Percentiles rank a stretch among this genome's conserved stretches.
These are phyloP conservation scores for Acestrorhynchus altus DNA, from an alignment of 2,797 vertebrate genomes.

Conservation along the genomic window DNA sequence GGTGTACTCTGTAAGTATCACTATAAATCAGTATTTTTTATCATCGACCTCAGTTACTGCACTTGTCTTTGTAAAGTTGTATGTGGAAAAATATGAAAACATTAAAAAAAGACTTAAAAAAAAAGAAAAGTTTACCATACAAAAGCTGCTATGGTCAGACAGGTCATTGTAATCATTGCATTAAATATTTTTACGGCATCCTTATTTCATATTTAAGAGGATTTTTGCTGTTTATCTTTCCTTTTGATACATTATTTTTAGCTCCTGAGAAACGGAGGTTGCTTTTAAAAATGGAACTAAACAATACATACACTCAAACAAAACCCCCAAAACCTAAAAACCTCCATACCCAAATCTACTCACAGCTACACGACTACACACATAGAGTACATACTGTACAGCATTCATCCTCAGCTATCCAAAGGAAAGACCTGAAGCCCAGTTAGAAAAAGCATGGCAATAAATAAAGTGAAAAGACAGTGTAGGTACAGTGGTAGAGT, in stretches of 20 bases:
- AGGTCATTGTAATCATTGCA: slow-evolving; percentile 62
- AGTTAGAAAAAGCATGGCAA: slow-evolving; percentile 39
- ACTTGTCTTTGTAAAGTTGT: slow-evolving; percentile 74
- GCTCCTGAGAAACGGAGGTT: slow-evolving; percentile 18
- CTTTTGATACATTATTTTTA: slow-evolving; percentile 38
- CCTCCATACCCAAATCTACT: neutral
- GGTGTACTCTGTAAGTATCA: slow-evolving; percentile 47
- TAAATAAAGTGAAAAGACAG: slow-evolving; percentile 35
- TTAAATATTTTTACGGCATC: slow-evolving; percentile 47
- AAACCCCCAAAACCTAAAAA: neutral
- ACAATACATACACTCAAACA: slow-evolving; percentile 4
- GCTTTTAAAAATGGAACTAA: slow-evolving; percentile 13
- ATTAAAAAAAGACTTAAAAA: slow-evolving; percentile 26
- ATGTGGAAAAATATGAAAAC: slow-evolving; percentile 49
- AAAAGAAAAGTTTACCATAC: slow-evolving; percentile 53
- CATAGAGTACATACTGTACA: slow-evolving; percentile 30
- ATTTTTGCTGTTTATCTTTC: slow-evolving; percentile 6
- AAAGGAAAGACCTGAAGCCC: slow-evolving; percentile 39
- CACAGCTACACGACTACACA: neutral
- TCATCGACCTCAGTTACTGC: slow-evolving; percentile 77
- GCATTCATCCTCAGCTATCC: slow-evolving; percentile 25
- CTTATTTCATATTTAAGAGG: slow-evolving; percentile 24
- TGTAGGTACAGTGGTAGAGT: slow-evolving; percentile 46
- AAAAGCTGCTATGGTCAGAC: slow-evolving; percentile 78
- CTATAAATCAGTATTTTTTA: slow-evolving; percentile 71